These are phyloP conservation scores for Temnopleurus reevesii DNA, from an alignment of 53 echinoderm and acorn worm species.

Conservation along the genomic window DNA sequence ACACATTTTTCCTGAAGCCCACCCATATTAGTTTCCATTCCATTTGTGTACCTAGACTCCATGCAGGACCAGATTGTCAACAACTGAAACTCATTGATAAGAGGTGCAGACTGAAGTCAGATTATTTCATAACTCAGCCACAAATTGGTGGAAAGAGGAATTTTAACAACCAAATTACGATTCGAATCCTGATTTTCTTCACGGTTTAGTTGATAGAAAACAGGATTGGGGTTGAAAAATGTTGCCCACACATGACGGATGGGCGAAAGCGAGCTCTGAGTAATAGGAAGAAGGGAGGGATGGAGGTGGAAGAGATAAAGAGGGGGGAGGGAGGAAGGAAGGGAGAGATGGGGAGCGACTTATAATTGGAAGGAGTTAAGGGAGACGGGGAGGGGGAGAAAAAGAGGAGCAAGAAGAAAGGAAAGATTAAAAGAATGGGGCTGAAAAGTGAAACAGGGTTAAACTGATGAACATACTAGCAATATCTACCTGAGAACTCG, in stretches of 20 bases:
- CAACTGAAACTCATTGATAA: constrained; percentile 23
- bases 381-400: not conserved
- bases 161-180: constrained; percentile 49
- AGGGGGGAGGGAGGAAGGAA: not conserved
- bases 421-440: not conserved
- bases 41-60: not conserved
- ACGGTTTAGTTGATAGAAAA: not conserved
- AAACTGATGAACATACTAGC: too few relatives aligned
- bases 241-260: not conserved
- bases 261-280: not conserved
- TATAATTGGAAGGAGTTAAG: not conserved
- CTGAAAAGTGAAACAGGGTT: too few relatives aligned
- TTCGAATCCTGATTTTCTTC: not conserved
- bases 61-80: not conserved
- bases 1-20: not conserved
- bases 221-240: not conserved
- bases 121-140: constrained; percentile 16
- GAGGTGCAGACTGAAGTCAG: not conserved
- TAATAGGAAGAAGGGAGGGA: too few relatives aligned
- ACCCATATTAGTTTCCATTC: constrained; percentile 25
- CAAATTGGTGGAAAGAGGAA: constrained; percentile 17
- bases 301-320: not conserved
- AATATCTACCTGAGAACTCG: too few relatives aligned
- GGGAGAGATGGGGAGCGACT: too few relatives aligned
- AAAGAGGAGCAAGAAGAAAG: not conserved